Base-by-base conservation (phyloP, 2,797 vertebrate genomes). In the Brachyrhaphis roseni region DNA sequence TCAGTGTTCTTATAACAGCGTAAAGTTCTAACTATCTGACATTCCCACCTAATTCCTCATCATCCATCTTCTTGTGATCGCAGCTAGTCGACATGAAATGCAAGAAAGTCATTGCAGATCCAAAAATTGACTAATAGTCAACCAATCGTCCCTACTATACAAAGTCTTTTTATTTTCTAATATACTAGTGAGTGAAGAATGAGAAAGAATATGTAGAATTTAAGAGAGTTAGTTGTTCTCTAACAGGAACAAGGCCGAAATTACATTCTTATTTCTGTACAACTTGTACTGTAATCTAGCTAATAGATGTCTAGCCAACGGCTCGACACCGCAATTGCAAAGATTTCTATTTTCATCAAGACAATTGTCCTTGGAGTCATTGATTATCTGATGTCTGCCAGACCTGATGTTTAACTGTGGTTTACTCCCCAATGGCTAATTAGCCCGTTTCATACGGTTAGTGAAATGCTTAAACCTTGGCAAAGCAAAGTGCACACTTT, bases 401-500 rank as follows among this genome's bases (percentile, higher is more conserved):
- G 95, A 95, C 97, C 95, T 96, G 93, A 95, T 95, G 94, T 95
- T 95, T 86, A 94, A 94, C 95, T 91, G 94, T 91, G 92, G 95
- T 83, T 91, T 86, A 88, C 95, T 96, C 93, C 96, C 90, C 79
- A 94, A 95, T 94, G 92, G 92, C 95, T 97, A 97, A 97, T 97
- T 96, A 89, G 94, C 92, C 93, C 93, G 90, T 81, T 93, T 95
- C 92, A 93, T 95, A 95, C 92, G 94, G 94, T 96, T 96, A 97
- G 97, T 96, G 95, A 97, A 97, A 96, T 95, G 91, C 94, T 97
- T 93, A 96, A 96, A 96, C 94, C 91, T 95, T 90, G 95, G 95
- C 88, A 89, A 95, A 95, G 95, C 95, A 85, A 93, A 94, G 91
- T 81, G 80, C 90, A 64, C 43, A 66, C 43, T 57, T 59, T 46